Base-by-base conservation (phyloP, 2,797 vertebrate species). In the Chrosomus eos region DNA sequence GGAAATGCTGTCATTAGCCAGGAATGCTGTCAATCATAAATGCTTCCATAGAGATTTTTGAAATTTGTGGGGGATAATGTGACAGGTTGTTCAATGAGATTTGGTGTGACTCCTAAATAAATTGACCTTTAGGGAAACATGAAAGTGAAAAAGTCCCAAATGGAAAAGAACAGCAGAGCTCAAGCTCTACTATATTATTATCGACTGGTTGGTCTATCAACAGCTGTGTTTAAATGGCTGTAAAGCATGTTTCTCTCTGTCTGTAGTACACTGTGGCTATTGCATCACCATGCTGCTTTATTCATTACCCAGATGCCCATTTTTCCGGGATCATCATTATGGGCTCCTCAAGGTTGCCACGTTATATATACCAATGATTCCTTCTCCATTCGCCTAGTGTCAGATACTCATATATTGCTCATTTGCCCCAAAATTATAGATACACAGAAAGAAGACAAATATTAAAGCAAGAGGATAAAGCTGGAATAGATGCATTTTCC, bases 161-260 rank as follows among this genome's bases (percentile, higher is more conserved):
- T 75, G 86, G 80, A 85, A 83, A 78, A 82, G 60, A 73, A 74
- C 48, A 68, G 18, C 75, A 64, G 18, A 51, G 28, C 7, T 23
- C 71, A 55, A 48, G 64, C 67, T 70, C 55, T 55, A 79, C 51
- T 71, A 55, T 84, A 48, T 85, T 87, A 88, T 88, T 89, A 85
- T 43, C 23, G 48, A 84, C 85, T 84, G 67, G 81, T 80, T 79
- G 87, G 84, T 79, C 86, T 88, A 83, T 88, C 86, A 84, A 73
- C 87, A 84, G 85, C 78, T 80, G 86, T 85, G 72, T 81, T 64
- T 78, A 79, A 85, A 77, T 87, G 53, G 60, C 14, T 82, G 58
- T 86, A 73, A 83, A 83, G 82, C 40, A 14, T 55, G 82, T 81
- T 83, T 79, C 80, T 78, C 21, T 74, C 82, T 53, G 73, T 60